A percentile compares a stretch with the other conserved stretches of the same genome.
These are phyloP conservation scores for Acrobasis repandana DNA, from an alignment of 2,888 invertebrate genomes.

Conservation along the genomic window DNA sequence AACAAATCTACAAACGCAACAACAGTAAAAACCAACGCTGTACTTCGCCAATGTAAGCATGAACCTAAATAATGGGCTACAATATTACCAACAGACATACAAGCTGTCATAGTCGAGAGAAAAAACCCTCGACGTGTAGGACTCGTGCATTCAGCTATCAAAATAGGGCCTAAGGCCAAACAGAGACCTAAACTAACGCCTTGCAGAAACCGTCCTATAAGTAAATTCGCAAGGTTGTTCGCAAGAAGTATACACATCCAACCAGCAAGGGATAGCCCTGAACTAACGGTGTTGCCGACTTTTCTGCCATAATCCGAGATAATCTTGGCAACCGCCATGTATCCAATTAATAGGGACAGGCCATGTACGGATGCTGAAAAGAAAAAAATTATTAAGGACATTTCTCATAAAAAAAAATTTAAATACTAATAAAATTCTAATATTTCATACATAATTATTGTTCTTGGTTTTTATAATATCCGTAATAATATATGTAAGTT, in stretches of 20 bases:
- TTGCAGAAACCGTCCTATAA: slow-evolving; percentile 51
- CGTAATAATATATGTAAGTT: too few relatives aligned
- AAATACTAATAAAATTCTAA: too few relatives aligned
- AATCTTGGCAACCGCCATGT: slow-evolving; percentile 51
- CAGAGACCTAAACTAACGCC: slow-evolving; percentile 75
- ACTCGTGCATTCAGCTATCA: slow-evolving; percentile 78
- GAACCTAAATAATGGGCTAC: slow-evolving; percentile 83
- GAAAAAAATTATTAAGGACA: not conserved
- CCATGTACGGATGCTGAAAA: slow-evolving; percentile 38
- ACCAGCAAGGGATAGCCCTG: slow-evolving; percentile 68
- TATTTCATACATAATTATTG: too few relatives aligned
- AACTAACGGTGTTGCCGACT: slow-evolving; percentile 65
- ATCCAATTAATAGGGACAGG: slow-evolving; percentile 50
- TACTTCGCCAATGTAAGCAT: slow-evolving; percentile 76
- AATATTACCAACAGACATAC: slow-evolving; percentile 82
- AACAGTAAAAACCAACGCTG: slow-evolving; percentile 69
- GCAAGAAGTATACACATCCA: slow-evolving; percentile 72
- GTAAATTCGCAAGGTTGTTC: slow-evolving; percentile 52
- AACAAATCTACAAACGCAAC: slow-evolving; percentile 68
- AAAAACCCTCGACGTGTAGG: slow-evolving; percentile 83
- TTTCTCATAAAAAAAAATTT: too few relatives aligned
- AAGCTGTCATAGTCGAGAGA: slow-evolving; percentile 73
- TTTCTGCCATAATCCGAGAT: slow-evolving; percentile 80
- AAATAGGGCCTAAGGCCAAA: slow-evolving; percentile 65
- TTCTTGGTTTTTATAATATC: too few relatives aligned